These are phyloP conservation scores for Stomorhina lunata DNA, from an alignment of 2,888 invertebrate species.

Conservation along the genomic window DNA sequence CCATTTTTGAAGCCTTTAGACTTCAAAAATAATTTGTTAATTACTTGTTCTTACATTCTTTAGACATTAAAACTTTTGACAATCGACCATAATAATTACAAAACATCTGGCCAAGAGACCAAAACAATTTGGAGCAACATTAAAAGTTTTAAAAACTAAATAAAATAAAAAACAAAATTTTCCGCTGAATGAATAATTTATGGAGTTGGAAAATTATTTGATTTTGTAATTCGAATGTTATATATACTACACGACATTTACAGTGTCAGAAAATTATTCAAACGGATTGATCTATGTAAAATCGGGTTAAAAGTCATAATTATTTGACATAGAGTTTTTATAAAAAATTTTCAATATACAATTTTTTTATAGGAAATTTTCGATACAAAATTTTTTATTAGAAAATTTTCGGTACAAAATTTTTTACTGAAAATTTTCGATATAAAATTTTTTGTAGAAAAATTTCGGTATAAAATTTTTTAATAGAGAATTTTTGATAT, in stretches of 20 bases:
- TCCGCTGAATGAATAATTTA: constrained; percentile 12
- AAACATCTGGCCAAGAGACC: constrained; percentile 32
- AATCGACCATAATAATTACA: no score
- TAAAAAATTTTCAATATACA: no score
- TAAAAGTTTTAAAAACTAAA: neutral
- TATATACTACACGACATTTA: neutral
- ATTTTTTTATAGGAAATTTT: no score
- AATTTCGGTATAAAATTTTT: no score
- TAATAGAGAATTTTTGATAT: no score
- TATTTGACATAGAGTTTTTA: no score
- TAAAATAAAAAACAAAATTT: constrained; percentile 14
- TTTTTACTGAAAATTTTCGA: no score
- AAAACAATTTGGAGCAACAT: constrained; percentile 3
- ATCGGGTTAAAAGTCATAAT: no score
- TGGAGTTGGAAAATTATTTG: neutral
- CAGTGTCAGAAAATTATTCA: neutral
- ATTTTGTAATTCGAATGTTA: neutral
- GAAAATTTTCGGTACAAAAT: no score
- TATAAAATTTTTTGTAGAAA: no score
- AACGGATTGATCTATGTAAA: no score
- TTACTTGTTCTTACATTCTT: constrained; percentile 30
- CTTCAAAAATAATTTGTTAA: constrained; percentile 53
- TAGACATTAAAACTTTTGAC: constrained; percentile 28
- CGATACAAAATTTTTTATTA: no score
- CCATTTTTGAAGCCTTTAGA: constrained; percentile 17